These are phyloP conservation scores for Eudyptes chrysolophus DNA, from an alignment of 2,113 vertebrate genomes.

Conservation along the genomic window DNA sequence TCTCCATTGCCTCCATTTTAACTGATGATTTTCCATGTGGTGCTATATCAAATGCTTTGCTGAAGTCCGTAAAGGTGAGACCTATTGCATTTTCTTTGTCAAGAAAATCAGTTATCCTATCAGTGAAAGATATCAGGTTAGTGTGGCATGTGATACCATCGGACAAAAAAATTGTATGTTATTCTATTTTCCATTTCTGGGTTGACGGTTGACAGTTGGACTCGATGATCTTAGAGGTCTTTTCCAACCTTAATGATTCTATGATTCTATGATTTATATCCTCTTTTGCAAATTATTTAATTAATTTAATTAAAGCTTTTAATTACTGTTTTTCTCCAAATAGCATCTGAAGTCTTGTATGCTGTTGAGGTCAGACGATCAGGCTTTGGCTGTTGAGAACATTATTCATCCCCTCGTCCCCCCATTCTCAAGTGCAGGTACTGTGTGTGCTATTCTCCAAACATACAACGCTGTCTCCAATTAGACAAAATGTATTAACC, in stretches of 20 bases:
- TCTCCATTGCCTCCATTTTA: neutral
- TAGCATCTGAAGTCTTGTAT: neutral
- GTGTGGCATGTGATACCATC: rapidly evolving
- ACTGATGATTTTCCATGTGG: constrained; percentile 45
- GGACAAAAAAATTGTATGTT: neutral
- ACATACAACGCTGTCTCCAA: neutral
- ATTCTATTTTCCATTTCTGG: neutral
- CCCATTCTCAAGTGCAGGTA: neutral
- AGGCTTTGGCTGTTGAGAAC: neutral
- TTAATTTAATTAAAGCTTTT: neutral
- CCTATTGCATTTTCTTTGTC: neutral
- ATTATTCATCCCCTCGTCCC: neutral
- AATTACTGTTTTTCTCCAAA: neutral
- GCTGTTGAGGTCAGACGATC: neutral
- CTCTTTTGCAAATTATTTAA: neutral
- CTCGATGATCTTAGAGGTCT: too few species aligned
- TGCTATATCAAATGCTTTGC: neutral
- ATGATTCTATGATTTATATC: neutral
- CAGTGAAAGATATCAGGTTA: neutral
- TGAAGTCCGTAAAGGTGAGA: constrained; percentile 25
- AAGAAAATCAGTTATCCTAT: neutral
- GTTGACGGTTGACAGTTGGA: too few species aligned
- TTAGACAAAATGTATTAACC: neutral
- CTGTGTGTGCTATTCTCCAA: neutral
- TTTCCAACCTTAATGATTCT: too few species aligned